Base-by-base conservation (phyloP, 1,140 invertebrate species). In the Lepidurus arcticus region DNA sequence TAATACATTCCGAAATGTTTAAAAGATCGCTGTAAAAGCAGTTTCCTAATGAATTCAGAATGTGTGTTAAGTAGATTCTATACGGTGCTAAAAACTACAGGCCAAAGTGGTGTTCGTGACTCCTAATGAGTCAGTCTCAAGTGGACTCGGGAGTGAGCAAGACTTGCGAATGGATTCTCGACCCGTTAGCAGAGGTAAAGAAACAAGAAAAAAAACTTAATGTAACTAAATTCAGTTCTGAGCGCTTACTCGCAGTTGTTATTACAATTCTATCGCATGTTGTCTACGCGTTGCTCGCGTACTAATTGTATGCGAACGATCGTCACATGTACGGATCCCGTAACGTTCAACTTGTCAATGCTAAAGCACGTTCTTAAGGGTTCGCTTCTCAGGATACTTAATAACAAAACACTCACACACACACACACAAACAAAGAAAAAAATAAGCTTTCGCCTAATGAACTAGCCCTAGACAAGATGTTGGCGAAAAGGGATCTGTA, bases 121-220 rank as follows among this genome's bases (percentile, higher is more conserved):
- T 65, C 53, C 53, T 65, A 65, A 65, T 65, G 53, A 65, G 53
- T 65, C 53, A 65, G 53, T 65, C 53, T n/a, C 53, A 65, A 65
- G 53, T 65, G 53, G 53, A 65, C 53, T 65, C 53, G 16, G n/a
- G 53, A n/a, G 53, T 65, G 53, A 65, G 53, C 53, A 65, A 65
- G 53, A 11, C 53, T 65, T 21, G 13, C 53, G 21, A 65, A 65
- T 65, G 53, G 53, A 65, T 11, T 65, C 53, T 65, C 53, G 53
- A 7, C 53, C 53, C 16, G 53, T 65, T 21, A 65, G 53, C 21
- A 65, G 53, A 65, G 53, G 53, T 65, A 65, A 65, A 21, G 21
- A 65, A 65, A 65, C 9, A 65, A 34, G 2, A 34, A 34, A 34
- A 34, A 65, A 47, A 13, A 21, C 53, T 13, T 65, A n/a, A n/a